Base-by-base conservation (phyloP, 2,797 vertebrate species). In the Antennarius maculatus region DNA sequence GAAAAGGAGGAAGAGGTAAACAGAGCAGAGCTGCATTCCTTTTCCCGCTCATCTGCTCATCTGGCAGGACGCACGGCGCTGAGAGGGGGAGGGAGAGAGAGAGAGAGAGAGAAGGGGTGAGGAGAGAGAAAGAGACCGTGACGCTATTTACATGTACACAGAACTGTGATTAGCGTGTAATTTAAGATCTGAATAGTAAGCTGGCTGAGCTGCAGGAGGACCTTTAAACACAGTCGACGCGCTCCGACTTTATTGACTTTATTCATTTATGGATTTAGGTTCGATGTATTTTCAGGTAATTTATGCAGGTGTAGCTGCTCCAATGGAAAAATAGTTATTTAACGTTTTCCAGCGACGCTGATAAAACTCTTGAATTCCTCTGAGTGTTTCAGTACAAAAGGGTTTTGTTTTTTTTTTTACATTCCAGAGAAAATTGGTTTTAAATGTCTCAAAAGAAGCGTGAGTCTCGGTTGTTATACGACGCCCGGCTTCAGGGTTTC, bases 11-110 rank as follows among this genome's bases (percentile, higher is more conserved):
- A 64, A 80, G 82, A 80, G 70, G 79, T 77, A 83, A 82, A 84
- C 69, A 75, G 76, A 86, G 74, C 16, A 3, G 65, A 62, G 80
- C 82, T 76, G 74, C 80, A 71, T 84, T 87, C 85, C 81, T 77
- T 66, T 85, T 90, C 88, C 83, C 68, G 66, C 80, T 88, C 71
- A 43, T 31, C 23, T 23, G 67, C 69, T 81, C 76, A 71, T 82
- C 74, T 76, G 79, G 69, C 80, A 89, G 79, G 71, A 86, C 63
- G 74, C 64, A 75, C 66, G 71, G 61, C 7, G 27, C 69, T 18
- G 67, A 69, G 66, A 65, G 46, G 65, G 50, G 51, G 34, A 27
- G 23, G 29, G 41, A 39, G 39, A 18, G 28, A 27, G 13, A 37
- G 57, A 14, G 29, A 28, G 58, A 42, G 34, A 34, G 45, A 60